Evolutionary conservation across 2,888 invertebrate species (phyloP).

Genomic region (Argyresthia albistria): DNA sequence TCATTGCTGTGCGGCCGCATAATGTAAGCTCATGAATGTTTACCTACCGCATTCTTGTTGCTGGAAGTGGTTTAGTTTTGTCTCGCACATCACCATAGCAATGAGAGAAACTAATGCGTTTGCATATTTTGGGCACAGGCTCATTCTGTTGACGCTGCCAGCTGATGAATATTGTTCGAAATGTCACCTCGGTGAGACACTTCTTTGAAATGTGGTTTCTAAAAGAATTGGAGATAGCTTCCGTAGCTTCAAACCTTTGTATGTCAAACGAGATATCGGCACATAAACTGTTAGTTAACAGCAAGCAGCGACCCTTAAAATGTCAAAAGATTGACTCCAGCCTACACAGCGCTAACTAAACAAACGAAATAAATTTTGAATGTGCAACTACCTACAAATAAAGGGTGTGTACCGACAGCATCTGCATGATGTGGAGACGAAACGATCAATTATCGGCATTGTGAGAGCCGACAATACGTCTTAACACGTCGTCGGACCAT

Average conservation of each 20-base stretch:
- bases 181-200: too few relatives aligned
- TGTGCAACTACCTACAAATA: slow-evolving; percentile 26
- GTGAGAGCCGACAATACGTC: slow-evolving; percentile 46
- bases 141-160: too few relatives aligned
- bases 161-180: too few relatives aligned
- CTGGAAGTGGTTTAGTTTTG: neutral
- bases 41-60: slow-evolving; percentile 1
- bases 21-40: neutral
- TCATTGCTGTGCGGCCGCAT: neutral
- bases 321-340: slow-evolving; percentile 43
- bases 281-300: neutral
- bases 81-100: neutral
- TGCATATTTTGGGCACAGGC: too few relatives aligned
- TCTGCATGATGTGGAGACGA: slow-evolving; percentile 40
- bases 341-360: slow-evolving; percentile 40
- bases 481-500: slow-evolving; percentile 43
- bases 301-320: slow-evolving; percentile 22
- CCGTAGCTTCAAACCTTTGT: too few relatives aligned
- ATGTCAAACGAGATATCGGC: too few relatives aligned
- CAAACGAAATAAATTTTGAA: slow-evolving; percentile 42
- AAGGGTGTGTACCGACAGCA: slow-evolving; percentile 44
- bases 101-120: too few relatives aligned
- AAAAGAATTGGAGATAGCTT: too few relatives aligned
- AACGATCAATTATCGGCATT: slow-evolving; percentile 63
- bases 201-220: too few relatives aligned